Evolutionary conservation across 1,140 invertebrate genomes (phyloP).

Genomic region (Gonioctena quinquepunctata): DNA sequence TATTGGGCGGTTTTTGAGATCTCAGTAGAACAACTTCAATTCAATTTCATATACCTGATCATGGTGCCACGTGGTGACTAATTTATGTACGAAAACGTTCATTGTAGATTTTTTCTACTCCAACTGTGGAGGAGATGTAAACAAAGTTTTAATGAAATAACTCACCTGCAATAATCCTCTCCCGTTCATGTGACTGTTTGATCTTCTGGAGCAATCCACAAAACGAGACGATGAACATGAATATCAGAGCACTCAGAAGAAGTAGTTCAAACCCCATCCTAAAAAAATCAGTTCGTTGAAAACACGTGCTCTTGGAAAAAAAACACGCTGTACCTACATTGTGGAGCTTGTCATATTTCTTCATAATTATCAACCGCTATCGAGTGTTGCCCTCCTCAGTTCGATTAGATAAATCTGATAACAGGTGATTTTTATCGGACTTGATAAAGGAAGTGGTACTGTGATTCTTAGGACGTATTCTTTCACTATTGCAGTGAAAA

Average conservation of each 20-base stretch:
- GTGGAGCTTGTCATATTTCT: background rate
- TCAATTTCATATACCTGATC: too few relatives aligned
- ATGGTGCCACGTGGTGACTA: too few relatives aligned
- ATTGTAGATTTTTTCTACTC: too few relatives aligned
- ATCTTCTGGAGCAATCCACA: slow-evolving; percentile 38
- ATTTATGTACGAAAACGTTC: too few relatives aligned
- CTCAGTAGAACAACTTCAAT: too few relatives aligned
- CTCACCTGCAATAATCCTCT: slow-evolving; percentile 33
- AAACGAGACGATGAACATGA: slow-evolving; percentile 38
- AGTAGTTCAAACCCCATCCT: slow-evolving; percentile 49
- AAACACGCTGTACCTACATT: background rate
- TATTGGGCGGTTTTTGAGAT: too few relatives aligned
- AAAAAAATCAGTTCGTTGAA: slow-evolving; percentile 8
- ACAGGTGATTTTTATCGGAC: background rate
- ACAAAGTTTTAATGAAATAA: too few relatives aligned
- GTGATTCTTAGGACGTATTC: background rate
- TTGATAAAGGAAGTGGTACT: background rate
- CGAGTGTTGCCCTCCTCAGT: background rate
- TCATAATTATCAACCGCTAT: background rate
- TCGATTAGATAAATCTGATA: background rate
- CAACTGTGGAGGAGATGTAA: background rate
- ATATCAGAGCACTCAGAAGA: slow-evolving; percentile 28
- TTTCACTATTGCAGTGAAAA: background rate
- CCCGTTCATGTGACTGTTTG: slow-evolving; percentile 36
- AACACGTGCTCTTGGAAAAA: too few relatives aligned